Base-by-base conservation (phyloP, 2,888 invertebrate species). In the Machimus rusticus region DNA sequence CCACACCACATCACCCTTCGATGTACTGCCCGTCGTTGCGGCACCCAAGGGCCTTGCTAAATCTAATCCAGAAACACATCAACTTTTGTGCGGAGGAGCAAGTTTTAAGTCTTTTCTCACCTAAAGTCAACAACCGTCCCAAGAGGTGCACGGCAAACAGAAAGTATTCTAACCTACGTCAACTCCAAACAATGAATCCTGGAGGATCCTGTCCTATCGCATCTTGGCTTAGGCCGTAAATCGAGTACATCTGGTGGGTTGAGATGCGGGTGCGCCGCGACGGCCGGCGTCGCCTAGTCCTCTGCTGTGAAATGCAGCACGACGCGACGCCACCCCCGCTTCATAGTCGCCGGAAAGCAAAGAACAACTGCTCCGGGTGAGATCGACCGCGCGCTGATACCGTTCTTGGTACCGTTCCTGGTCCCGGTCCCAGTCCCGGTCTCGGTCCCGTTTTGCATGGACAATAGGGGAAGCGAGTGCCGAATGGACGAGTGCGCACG, bases 101-200 rank as follows among this genome's bases (percentile, higher is more conserved):
- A 82, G 23, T 82, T 55, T 82, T 82, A 66, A 82, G 82, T 82
- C 39, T 82, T 82, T 81, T 82, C 82, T 57, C 82, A 82, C 82
- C 82, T 55, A 82, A 82, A 82, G 51, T 82, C 82, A 82, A 82
- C 82, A 82, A 37, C 82, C 37, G 57, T 66, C 82, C 82, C 82
- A 66, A 66, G 82, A 57, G 82, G 82, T 82, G 82, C 31, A 37
- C 82, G 57, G 37, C 57, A 82, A 82, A 82, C 82, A 82, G 82
- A 82, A 57, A 46, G 57, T 51, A 82, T 55, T 82, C 82, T 82
- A 82, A 82, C 82, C 82, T 82, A 82, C 82, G 57, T 82, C 82
- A 82, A 82, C 82, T 55, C 34, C 9, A 57, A 57, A 82, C 82
- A 82, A 82, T 82, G 82, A 82, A 57, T 82, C 57, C 66, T 66